Evolutionary conservation across 2,113 vertebrate species (phyloP).

Genomic region (Clarias batrachus): DNA sequence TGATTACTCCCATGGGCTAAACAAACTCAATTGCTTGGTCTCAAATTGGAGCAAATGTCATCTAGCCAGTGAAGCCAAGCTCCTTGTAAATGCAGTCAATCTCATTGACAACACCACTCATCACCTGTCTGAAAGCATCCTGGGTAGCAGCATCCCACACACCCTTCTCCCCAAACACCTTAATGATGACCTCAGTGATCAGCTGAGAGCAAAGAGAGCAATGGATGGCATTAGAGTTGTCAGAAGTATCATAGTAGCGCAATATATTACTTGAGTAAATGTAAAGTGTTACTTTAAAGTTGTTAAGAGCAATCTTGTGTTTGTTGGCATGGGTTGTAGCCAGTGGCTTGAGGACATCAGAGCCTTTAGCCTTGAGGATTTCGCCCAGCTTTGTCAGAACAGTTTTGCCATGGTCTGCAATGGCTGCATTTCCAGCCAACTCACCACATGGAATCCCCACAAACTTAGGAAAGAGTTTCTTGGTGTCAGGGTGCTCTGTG

Average conservation of each 20-base stretch:
- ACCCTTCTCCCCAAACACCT: conserved; percentile 67
- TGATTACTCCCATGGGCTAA: no score
- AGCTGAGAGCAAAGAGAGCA: conserved; percentile 55
- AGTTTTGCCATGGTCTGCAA: conserved; percentile 60
- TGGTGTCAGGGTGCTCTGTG: conserved; percentile 75
- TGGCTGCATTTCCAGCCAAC: conserved; percentile 70
- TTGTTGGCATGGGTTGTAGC: conserved; percentile 79
- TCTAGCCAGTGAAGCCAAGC: conserved; percentile 62
- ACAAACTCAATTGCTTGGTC: neutral
- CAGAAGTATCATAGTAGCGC: no score
- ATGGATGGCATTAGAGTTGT: neutral
- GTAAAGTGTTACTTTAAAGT: conserved; percentile 76
- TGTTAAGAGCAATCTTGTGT: conserved; percentile 82
- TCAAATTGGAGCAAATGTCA: neutral
- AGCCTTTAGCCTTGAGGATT: conserved; percentile 82
- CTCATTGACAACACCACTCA: conserved; percentile 61
- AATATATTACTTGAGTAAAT: no score
- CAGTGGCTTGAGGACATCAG: conserved; percentile 79
- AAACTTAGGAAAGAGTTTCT: conserved; percentile 81
- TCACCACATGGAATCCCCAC: conserved; percentile 66
- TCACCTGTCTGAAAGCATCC: conserved; percentile 61
- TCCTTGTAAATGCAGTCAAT: conserved; percentile 68
- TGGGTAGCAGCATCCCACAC: conserved; percentile 62
- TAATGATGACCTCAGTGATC: conserved; percentile 63
- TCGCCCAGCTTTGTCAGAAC: conserved; percentile 80